Evolutionary conservation across 2,888 invertebrate genomes (phyloP).

Genomic region (Dorcus hopei): DNA sequence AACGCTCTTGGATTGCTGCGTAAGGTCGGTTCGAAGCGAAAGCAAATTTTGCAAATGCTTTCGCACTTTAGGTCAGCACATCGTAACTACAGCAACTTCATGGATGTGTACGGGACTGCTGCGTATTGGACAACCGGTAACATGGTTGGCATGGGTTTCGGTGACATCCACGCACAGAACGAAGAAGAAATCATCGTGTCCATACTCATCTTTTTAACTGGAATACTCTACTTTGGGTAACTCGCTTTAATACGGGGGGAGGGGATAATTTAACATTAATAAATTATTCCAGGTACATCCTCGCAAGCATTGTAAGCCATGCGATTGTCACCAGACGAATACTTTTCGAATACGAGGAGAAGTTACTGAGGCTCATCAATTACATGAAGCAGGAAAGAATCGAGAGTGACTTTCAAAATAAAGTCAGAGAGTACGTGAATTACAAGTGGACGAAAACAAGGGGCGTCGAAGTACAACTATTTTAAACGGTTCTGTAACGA

Average conservation of each 20-base stretch:
- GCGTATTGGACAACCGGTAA: conserved; percentile 23
- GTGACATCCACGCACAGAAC: conserved; percentile 22
- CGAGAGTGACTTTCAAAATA: conserved; percentile 24
- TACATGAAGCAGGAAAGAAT: conserved; percentile 23
- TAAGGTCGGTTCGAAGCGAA: neutral
- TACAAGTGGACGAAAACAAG: conserved; percentile 56
- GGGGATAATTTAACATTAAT: conserved; percentile 13
- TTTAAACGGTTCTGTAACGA: no score
- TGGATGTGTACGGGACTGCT: conserved; percentile 23
- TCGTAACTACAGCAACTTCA: conserved; percentile 17
- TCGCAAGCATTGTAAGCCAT: conserved; percentile 27
- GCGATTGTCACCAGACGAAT: conserved; percentile 18
- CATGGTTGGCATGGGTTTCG: conserved; percentile 21
- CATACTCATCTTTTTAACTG: conserved; percentile 18
- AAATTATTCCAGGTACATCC: conserved; percentile 15
- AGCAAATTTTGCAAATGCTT: neutral
- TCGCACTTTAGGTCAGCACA: conserved; percentile 20
- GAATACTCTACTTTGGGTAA: conserved; percentile 24
- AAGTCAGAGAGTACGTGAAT: conserved; percentile 53
- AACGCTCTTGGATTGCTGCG: conserved; percentile 30
- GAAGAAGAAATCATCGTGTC: conserved; percentile 18
- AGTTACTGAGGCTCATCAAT: conserved; percentile 20
- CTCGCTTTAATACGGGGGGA: neutral
- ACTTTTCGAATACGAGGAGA: conserved; percentile 21
- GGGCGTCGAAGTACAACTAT: neutral